Base-by-base conservation (phyloP, 2,888 invertebrate genomes). In the Trachelus tabidus region DNA sequence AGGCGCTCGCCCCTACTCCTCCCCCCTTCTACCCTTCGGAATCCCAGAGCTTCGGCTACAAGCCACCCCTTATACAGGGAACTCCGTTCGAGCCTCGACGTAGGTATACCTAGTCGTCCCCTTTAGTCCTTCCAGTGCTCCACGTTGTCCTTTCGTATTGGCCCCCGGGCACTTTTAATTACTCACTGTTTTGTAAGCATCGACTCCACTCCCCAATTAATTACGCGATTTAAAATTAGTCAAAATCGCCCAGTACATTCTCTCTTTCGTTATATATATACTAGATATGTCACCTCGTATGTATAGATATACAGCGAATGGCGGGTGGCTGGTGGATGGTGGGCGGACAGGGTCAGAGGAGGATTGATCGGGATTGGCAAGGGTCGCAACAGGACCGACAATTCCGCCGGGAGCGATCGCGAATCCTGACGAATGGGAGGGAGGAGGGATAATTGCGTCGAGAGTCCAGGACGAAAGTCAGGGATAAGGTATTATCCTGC, bases 1-100 rank as follows among this genome's bases (percentile, higher is more conserved):
- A 90, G 90, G 87, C 88, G 88, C 81, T 85, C 85, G 85, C 86
- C 85, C 85, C 85, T 83, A 81, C 76, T 79, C 84, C 83, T 12
- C 3, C 35, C 83, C 77, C 78, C 80, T 56, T 75, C 69, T 76
- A 9, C 56, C 56, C 23, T 23, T 23, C 56, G 56, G 56, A 56
- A 56, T 56, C 56, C 56, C 56, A 56, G 56, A 56, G 56, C 56
- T 56, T 56, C 56, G 56, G 2, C 23, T 56, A 56, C 56, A 23
- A 56, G 23, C 9, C 23, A 56, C 23, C 56, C 56, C 56, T 56
- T 56, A 56, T 2, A 56, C 23, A 23, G 56, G 56, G 56, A 23
- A 9, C 23, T 23, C 23, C 23, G 56, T 23, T 56, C 56, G 56
- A 56, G 56, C 23, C 23, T 56, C 56, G 23, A 56, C 56, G 9